phyloP scores from a whole-genome alignment of 2,113 vertebrate genomes.

The Psophia crepitans region DNA sequence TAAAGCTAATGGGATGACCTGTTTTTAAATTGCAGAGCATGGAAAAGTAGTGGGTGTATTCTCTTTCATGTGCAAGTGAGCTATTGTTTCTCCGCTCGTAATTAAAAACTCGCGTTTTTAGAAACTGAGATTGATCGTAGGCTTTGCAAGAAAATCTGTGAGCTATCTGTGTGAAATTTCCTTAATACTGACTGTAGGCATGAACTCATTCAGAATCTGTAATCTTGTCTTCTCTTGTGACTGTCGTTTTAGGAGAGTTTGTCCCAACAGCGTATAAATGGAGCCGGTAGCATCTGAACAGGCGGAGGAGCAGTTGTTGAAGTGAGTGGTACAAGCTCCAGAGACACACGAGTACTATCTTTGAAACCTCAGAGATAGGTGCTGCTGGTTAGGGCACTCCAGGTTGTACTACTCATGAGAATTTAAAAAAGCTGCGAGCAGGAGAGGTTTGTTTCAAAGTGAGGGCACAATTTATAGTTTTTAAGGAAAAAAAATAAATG shows the following conservation, averaged over 20 bases:
- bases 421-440: neutral
- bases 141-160: neutral
- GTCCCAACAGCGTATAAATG: neutral
- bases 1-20: neutral
- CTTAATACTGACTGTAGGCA: neutral
- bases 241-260: neutral
- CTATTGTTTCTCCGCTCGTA: slow-evolving; percentile 32
- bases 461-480: neutral
- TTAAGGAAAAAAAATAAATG: neutral
- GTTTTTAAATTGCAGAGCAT: slow-evolving; percentile 15
- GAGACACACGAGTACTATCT: neutral
- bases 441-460: neutral
- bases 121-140: neutral
- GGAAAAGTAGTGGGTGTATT: slow-evolving; percentile 34
- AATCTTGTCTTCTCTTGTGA: neutral
- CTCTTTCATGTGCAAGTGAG: slow-evolving; percentile 10
- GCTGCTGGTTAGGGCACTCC: neutral
- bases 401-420: neutral
- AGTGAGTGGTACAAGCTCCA: neutral
- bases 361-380: neutral
- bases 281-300: neutral
- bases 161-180: neutral
- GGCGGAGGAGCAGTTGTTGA: neutral
- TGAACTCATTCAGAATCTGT: neutral
- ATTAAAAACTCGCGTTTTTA: neutral